Conservation (phyloP, 2,888 invertebrate species). For the Agrotis exclamationis region DNA sequence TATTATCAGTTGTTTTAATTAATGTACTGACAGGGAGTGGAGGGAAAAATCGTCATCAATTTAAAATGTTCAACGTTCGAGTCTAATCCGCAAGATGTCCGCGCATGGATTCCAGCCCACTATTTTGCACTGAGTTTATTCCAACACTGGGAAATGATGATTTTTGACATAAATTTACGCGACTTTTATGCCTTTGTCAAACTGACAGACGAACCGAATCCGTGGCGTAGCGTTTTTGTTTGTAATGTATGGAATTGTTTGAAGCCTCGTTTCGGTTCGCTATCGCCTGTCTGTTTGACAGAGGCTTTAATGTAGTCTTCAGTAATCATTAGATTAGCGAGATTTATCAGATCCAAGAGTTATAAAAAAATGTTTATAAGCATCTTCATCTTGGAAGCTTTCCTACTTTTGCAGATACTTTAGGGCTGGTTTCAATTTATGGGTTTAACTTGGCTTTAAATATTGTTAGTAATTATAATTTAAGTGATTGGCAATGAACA, state of each 20-base stretch:
- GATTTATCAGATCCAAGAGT: not conserved
- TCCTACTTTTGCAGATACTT: not conserved
- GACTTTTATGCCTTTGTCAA: no score
- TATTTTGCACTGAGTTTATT: not conserved
- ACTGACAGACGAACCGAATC: no score
- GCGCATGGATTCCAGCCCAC: no score
- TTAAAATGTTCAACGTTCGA: not conserved
- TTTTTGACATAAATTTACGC: not conserved
- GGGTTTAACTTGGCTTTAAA: not conserved
- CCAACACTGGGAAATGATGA: no score
- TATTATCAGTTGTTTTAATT: not conserved
- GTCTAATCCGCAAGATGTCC: not conserved
- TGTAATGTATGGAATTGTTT: no score
- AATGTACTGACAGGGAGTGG: not conserved
- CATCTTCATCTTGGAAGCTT: not conserved
- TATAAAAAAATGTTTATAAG: not conserved
- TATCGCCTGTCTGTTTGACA: no score
- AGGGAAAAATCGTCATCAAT: not conserved
- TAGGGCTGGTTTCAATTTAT: not conserved
- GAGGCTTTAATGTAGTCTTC: not conserved
- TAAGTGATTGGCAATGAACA: not conserved
- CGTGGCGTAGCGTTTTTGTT: no score
- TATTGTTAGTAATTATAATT: constrained; percentile 7
- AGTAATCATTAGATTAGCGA: not conserved
- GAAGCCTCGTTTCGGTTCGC: no score